Evolutionary conservation across 1,140 invertebrate genomes (phyloP).

Genomic region (Drosophila suzukii): DNA sequence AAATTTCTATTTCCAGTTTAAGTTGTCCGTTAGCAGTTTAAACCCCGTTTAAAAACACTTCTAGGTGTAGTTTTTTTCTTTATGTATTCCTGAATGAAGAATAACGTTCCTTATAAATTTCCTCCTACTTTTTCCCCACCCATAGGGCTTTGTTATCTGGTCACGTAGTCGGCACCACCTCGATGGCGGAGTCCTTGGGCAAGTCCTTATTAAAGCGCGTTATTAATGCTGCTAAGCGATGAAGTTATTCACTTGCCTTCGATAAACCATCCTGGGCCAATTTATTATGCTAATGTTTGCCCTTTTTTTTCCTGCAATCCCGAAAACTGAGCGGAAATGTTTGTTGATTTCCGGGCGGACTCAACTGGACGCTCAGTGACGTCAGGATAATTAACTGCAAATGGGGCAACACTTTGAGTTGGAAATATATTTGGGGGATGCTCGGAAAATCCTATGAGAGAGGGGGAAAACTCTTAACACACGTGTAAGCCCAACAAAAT

Average conservation of each 20-base stretch:
- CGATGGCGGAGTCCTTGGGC: slow-evolving; percentile 18
- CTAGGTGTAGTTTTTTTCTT: background rate
- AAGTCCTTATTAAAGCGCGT: slow-evolving; percentile 50
- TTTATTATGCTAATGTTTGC: slow-evolving; percentile 66
- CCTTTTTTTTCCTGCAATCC: slow-evolving; percentile 12
- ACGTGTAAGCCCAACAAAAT: slow-evolving; percentile 54
- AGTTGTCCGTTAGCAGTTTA: too few species aligned
- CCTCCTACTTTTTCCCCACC: background rate
- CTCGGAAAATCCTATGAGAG: background rate
- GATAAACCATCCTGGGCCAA: slow-evolving; percentile 35
- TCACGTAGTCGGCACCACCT: slow-evolving; percentile 59
- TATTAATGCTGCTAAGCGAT: slow-evolving; percentile 72
- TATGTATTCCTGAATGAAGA: slow-evolving; percentile 16
- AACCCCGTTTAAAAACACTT: too few species aligned
- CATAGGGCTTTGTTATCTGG: slow-evolving; percentile 63
- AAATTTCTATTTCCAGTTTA: too few species aligned
- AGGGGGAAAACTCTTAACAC: slow-evolving; percentile 55
- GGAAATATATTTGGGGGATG: slow-evolving; percentile 23
- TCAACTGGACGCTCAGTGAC: slow-evolving; percentile 49
- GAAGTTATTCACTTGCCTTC: slow-evolving; percentile 54
- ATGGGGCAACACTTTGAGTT: slow-evolving; percentile 57
- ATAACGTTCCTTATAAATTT: slow-evolving; percentile 23
- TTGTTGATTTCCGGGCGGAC: slow-evolving; percentile 33
- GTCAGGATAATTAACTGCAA: slow-evolving; percentile 74
- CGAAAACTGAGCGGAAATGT: slow-evolving; percentile 40